Percentiles rank a stretch among this genome's conserved stretches.
These are phyloP conservation scores for Melinaea menophilus DNA, from an alignment of 2,888 invertebrate genomes.

Conservation along the genomic window DNA sequence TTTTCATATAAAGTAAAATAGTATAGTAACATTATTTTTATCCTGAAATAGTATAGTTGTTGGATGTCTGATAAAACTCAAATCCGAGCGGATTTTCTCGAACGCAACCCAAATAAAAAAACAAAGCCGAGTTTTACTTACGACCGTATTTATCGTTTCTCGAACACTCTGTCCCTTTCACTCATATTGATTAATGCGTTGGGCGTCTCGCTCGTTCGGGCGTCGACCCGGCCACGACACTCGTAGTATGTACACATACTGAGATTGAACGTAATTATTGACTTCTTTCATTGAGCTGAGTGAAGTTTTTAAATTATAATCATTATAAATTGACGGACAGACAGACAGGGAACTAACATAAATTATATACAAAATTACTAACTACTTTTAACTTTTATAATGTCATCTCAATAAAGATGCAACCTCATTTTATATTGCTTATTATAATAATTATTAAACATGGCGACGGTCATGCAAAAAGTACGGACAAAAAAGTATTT, in stretches of 20 bases:
- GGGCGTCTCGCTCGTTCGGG: slow-evolving; percentile 47
- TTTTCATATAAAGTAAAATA: background rate
- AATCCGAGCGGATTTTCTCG: slow-evolving; percentile 44
- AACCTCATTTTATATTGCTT: too few relatives aligned
- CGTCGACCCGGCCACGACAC: slow-evolving; percentile 54
- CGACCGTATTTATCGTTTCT: slow-evolving; percentile 57
- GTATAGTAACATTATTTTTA: background rate
- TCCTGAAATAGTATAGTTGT: background rate
- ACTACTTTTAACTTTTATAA: too few relatives aligned
- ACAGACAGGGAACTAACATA: background rate
- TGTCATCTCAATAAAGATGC: too few relatives aligned
- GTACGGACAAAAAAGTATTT: too few relatives aligned
- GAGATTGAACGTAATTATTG: slow-evolving; percentile 20
- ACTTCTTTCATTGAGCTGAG: slow-evolving; percentile 16
- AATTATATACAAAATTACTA: background rate
- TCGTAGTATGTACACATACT: slow-evolving; percentile 28
- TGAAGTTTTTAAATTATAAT: slow-evolving; percentile 5
- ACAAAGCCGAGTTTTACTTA: slow-evolving; percentile 57
- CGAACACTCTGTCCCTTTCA: slow-evolving; percentile 39
- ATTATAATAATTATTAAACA: too few relatives aligned
- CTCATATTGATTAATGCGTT: slow-evolving; percentile 25
- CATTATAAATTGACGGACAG: background rate
- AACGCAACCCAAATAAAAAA: slow-evolving; percentile 52
- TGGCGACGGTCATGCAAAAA: too few relatives aligned
- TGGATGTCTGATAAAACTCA: slow-evolving; percentile 23